These are phyloP conservation scores for Heliconius sara DNA, from an alignment of 2,888 invertebrate genomes.

Conservation along the genomic window DNA sequence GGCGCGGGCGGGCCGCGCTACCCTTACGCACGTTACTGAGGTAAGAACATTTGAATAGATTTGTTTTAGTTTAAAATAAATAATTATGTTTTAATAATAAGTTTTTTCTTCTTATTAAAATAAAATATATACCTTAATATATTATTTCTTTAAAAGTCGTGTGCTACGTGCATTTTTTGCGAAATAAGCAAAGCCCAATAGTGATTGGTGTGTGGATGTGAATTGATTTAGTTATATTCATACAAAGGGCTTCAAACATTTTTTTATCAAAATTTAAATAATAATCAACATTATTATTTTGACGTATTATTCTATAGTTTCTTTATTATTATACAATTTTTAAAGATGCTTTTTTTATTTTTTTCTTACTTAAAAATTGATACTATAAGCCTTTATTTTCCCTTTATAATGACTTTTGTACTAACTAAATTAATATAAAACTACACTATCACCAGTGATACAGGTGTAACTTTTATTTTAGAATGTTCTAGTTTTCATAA, in stretches of 20 bases:
- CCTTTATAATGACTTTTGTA: not conserved
- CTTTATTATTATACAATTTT: no score
- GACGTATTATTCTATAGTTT: no score
- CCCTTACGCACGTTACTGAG: constrained; percentile 55
- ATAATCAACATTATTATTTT: no score
- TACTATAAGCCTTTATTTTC: not conserved
- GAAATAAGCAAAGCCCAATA: not conserved
- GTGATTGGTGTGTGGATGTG: not conserved
- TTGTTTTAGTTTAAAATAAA: not conserved
- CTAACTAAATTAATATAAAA: no score
- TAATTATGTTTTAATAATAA: not conserved
- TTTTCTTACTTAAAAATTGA: not conserved
- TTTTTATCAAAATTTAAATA: no score
- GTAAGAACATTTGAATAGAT: constrained; percentile 40
- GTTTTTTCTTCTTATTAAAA: not conserved
- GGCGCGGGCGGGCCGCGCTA: constrained; percentile 77
- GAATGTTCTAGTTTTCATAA: no score
- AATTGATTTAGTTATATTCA: not conserved
- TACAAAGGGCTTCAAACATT: not conserved
- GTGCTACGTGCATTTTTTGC: not conserved
- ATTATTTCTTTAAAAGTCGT: no score
- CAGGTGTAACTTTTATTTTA: no score
- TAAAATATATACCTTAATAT: not conserved
- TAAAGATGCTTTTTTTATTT: no score
- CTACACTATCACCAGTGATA: no score